Evolutionary conservation across 2,888 invertebrate genomes (phyloP).

Genomic region (Drosophila maculinotata): DNA sequence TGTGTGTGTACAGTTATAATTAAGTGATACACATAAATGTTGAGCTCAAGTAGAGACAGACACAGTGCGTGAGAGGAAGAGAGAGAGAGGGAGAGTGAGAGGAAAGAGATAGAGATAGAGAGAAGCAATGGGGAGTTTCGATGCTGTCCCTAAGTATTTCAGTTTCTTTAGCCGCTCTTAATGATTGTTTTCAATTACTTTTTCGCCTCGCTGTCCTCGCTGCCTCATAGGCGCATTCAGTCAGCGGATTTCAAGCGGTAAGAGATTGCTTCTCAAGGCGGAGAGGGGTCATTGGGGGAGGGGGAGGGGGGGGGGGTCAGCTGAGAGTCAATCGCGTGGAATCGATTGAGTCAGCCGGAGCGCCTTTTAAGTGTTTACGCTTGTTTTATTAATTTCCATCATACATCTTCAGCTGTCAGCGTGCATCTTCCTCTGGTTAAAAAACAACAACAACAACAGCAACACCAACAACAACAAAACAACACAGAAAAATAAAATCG

Average conservation of each 20-base stretch:
- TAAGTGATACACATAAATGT: conserved; percentile 74
- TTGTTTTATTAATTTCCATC: conserved; percentile 82
- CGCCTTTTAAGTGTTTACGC: conserved; percentile 81
- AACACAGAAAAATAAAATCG: too few relatives aligned
- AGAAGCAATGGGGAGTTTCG: too few relatives aligned
- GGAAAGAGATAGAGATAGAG: background rate
- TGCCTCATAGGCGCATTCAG: too few relatives aligned
- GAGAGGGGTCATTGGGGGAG: too few relatives aligned
- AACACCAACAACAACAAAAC: background rate
- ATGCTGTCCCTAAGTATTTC: conserved; percentile 20
- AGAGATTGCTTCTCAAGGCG: too few relatives aligned
- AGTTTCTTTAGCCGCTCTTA: conserved; percentile 24
- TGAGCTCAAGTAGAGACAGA: conserved; percentile 1
- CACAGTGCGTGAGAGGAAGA: background rate
- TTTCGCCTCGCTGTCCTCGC: conserved; percentile 12
- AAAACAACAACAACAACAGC: background rate
- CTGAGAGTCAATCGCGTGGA: conserved; percentile 50
- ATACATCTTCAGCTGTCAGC: conserved; percentile 80
- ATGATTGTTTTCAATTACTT: conserved; percentile 73
- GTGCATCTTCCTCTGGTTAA: conserved; percentile 25
- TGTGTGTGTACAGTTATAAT: conserved; percentile 76
- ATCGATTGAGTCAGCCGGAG: conserved; percentile 71
- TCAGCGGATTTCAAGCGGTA: conserved; percentile 34
- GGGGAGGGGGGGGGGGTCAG: conserved; percentile 6
- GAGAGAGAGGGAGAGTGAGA: background rate